These are phyloP conservation scores for Spodoptera litura DNA, from an alignment of 1,140 invertebrate species.

Conservation along the genomic window DNA sequence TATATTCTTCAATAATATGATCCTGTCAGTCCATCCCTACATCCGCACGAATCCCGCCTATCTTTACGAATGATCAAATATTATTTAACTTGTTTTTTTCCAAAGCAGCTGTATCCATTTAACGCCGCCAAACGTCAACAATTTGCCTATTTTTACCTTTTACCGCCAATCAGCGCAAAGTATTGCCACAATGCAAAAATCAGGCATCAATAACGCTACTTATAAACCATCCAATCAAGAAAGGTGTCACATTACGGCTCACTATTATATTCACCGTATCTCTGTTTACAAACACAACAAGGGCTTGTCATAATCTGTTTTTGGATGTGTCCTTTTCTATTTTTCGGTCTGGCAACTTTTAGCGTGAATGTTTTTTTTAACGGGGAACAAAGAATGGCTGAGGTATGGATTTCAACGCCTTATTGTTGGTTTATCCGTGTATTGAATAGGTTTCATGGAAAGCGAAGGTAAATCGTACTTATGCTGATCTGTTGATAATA, in stretches of 20 bases:
- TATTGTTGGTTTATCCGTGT: conserved; percentile 77
- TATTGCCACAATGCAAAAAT: conserved; percentile 72
- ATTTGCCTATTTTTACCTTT: conserved; percentile 70
- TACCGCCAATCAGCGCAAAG: conserved; percentile 65
- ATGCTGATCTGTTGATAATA: conserved; percentile 70
- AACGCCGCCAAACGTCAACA: conserved; percentile 76
- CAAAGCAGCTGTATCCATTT: conserved; percentile 70
- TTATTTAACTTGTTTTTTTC: conserved; percentile 65
- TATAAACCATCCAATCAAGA: conserved; percentile 73
- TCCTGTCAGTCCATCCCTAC: conserved; percentile 61
- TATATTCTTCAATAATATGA: conserved; percentile 38
- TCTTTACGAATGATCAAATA: conserved; percentile 59
- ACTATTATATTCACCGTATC: conserved; percentile 68
- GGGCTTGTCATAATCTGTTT: conserved; percentile 85
- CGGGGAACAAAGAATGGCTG: conserved; percentile 58
- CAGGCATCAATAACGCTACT: conserved; percentile 78
- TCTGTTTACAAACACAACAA: conserved; percentile 85
- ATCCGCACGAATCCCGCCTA: conserved; percentile 59
- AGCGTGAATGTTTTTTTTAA: conserved; percentile 73
- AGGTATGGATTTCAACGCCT: conserved; percentile 83
- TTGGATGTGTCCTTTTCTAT: conserved; percentile 76
- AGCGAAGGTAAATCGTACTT: conserved; percentile 71
- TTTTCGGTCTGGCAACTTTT: conserved; percentile 79
- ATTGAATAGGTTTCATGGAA: conserved; percentile 76
- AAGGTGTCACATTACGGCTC: conserved; percentile 82